Evolutionary conservation across 2,797 vertebrate genomes (phyloP), one percentile per base, ranked within the genome.

Genomic region (Sylvilagus floridanus): DNA sequence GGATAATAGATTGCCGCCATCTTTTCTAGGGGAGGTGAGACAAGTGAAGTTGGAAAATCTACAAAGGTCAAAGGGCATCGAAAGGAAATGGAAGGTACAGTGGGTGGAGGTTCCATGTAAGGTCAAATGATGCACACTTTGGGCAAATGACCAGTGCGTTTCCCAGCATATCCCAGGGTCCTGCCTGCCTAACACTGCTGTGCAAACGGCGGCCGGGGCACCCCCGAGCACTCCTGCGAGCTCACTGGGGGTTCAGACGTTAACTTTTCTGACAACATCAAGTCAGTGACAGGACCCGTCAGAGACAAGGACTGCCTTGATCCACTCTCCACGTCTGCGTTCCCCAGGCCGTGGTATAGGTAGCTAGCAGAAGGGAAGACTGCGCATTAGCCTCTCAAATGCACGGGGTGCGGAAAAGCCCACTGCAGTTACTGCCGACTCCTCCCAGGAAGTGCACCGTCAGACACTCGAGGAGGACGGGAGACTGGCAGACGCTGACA

Each of bases 261-360:
- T 42, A 85, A 28, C 69, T 88, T 86, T 84, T 86, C 88, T 92
- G 65, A 35, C 81, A 82, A 88, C 57, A 91, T 68, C 57, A 90
- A 91, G 76, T 88, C 88, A 89, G 78, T 66, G 84, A 95, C 65
- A 96, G 87, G 88, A 88, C 30, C 87, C 69, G 65, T 73, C 47
- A 95, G 92, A 76, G 77, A 84, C 24, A 87, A 42, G 26, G 77
- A 87, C 6, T 86, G 92, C 88, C 93, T 93, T 96, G 94, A 94
- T 93, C 97, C 93, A 73, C 92, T 84, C 84, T 91, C 90, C 47
- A 96, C 62, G 86, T 37, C 85, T 75, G 79, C 4, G 54, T 71
- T 32, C 37, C 77, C 57, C 75, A 24, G 62, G 68, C 90, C 32
- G 60, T 86, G 63, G n/a, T 24, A 30, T 62, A 52, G 76, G 73